phyloP scores from a whole-genome alignment of 2,113 vertebrate genomes.

The Eidolon helvum region DNA sequence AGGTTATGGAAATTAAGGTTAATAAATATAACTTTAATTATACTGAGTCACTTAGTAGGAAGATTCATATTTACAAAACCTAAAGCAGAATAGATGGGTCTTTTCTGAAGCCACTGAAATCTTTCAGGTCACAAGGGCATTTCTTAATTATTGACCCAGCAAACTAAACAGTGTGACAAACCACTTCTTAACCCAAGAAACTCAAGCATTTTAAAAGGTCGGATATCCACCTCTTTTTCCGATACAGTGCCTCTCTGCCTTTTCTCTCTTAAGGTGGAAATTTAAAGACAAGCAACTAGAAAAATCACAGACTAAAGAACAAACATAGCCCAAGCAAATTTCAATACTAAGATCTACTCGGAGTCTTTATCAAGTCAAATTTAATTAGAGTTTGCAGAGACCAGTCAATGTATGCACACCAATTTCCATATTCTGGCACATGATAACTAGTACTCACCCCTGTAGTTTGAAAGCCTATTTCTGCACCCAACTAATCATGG shows the following conservation, averaged over 20 bases:
- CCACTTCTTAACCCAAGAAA: background rate
- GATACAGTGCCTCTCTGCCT: background rate
- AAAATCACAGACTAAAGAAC: constrained; percentile 3
- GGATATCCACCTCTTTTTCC: background rate
- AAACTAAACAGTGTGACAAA: background rate
- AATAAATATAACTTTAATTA: background rate
- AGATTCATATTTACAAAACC: background rate
- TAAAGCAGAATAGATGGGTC: background rate
- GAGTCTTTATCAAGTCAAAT: background rate
- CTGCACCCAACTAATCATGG: background rate
- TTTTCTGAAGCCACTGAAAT: background rate
- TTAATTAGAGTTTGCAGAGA: background rate
- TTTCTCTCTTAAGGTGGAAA: background rate
- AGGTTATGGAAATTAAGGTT: background rate
- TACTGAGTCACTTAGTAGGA: background rate
- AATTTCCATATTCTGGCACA: background rate
- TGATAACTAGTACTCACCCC: background rate
- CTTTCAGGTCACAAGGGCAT: background rate
- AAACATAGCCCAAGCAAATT: background rate
- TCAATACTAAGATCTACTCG: background rate
- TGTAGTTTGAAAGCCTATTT: background rate
- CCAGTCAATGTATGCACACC: background rate
- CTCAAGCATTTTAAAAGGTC: background rate
- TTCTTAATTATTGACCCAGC: background rate
- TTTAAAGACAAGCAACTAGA: background rate